phyloP scores from a whole-genome alignment of 2,113 vertebrate species.

The Variabilichromis moorii region DNA sequence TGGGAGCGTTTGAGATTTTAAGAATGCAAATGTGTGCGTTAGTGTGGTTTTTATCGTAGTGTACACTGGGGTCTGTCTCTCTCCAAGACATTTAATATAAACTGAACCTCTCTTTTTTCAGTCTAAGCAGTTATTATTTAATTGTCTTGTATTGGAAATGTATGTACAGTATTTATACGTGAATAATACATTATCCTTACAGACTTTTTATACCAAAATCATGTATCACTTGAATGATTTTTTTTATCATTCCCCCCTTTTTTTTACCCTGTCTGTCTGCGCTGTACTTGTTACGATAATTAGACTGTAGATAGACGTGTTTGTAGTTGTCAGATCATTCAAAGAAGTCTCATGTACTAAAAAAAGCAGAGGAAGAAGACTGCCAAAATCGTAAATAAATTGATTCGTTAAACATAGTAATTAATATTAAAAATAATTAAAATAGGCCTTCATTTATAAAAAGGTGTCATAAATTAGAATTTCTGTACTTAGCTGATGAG shows the following conservation, averaged over 20 bases:
- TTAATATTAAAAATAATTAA: not conserved
- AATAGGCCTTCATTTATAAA: not conserved
- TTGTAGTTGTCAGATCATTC: slow-evolving; percentile 4
- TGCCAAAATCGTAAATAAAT: not conserved
- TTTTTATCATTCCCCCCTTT: not conserved
- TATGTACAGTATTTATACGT: slow-evolving; percentile 71
- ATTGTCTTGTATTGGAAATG: slow-evolving; percentile 26
- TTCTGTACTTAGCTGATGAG: not conserved
- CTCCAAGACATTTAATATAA: slow-evolving; percentile 10
- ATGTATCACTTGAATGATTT: slow-evolving; percentile 11
- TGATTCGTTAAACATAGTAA: not conserved
- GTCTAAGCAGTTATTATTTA: slow-evolving; percentile 20
- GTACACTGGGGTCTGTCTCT: not conserved
- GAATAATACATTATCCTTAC: slow-evolving; percentile 41
- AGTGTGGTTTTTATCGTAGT: not conserved
- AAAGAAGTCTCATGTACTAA: not conserved
- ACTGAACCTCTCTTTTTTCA: slow-evolving; percentile 13
- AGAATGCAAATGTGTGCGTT: not conserved
- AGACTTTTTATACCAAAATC: slow-evolving; percentile 48
- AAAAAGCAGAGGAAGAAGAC: not conserved
- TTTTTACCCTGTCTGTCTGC: not conserved
- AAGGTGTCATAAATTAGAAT: not conserved
- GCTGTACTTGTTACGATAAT: slow-evolving; percentile 9
- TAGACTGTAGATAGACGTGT: slow-evolving; percentile 35
- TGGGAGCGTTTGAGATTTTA: not conserved